phyloP scores from a whole-genome alignment of 2,888 invertebrate genomes.

The Sinelater perroti region DNA sequence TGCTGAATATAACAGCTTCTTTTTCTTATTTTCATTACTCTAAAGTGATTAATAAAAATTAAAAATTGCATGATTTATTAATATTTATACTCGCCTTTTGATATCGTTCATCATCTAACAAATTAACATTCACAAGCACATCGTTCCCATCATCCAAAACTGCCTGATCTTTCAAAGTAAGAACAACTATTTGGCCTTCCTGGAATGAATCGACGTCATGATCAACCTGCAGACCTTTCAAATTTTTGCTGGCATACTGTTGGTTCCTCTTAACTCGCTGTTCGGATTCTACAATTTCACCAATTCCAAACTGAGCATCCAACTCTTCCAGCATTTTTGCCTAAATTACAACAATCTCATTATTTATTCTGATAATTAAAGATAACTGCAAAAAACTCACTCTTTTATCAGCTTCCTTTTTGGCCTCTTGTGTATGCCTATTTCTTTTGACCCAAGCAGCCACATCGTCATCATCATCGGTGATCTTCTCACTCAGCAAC shows the following conservation, averaged over 20 bases:
- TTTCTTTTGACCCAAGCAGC: slow-evolving; percentile 85
- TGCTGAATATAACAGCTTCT: slow-evolving; percentile 81
- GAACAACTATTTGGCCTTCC: slow-evolving; percentile 85
- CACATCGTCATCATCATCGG: slow-evolving; percentile 78
- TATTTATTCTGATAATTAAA: too few relatives aligned
- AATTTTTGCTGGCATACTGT: slow-evolving; percentile 75
- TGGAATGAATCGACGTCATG: slow-evolving; percentile 76
- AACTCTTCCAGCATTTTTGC: slow-evolving; percentile 94
- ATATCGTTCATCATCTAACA: slow-evolving; percentile 84
- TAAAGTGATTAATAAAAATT: background rate
- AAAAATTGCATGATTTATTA: background rate
- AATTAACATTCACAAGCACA: slow-evolving; percentile 90
- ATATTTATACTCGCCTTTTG: slow-evolving; percentile 67
- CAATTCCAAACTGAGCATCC: slow-evolving; percentile 93
- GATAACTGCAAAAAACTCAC: slow-evolving; percentile 61
- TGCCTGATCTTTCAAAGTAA: slow-evolving; percentile 93
- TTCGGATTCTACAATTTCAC: slow-evolving; percentile 84
- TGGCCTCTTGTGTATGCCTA: slow-evolving; percentile 79
- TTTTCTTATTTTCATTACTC: slow-evolving; percentile 85
- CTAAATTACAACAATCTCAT: slow-evolving; percentile 62
- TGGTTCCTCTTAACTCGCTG: slow-evolving; percentile 65
- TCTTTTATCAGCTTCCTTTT: slow-evolving; percentile 84
- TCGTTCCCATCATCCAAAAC: slow-evolving; percentile 88
- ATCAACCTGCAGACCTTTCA: slow-evolving; percentile 85
- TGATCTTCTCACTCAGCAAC: slow-evolving; percentile 76